A percentile compares a stretch with the other conserved stretches of the same genome.
These are phyloP conservation scores for Macrosiphum euphorbiae DNA, from an alignment of 2,888 invertebrate species.

Conservation along the genomic window DNA sequence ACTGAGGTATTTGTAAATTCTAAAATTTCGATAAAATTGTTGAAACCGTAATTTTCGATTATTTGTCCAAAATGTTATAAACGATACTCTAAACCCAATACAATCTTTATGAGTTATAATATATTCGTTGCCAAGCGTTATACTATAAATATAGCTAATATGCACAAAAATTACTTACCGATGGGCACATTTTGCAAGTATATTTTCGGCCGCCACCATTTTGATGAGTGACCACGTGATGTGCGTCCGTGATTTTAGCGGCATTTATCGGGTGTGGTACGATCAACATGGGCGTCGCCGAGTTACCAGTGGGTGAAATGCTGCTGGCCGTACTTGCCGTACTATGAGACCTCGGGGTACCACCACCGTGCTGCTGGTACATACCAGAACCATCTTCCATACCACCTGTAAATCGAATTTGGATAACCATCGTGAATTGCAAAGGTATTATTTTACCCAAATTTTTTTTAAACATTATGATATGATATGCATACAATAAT, in stretches of 20 bases:
- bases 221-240: constrained; percentile 70
- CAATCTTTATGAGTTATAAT: not conserved
- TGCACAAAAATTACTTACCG: constrained; percentile 77
- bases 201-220: constrained; percentile 78
- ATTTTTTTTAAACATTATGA: not conserved
- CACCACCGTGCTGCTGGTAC: constrained; percentile 63
- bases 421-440: not conserved
- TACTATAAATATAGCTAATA: not conserved
- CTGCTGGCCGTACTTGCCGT: constrained; percentile 71
- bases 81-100: not conserved
- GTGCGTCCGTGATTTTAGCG: constrained; percentile 69
- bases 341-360: constrained; percentile 67
- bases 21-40: not conserved
- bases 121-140: not conserved
- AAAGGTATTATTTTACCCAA: not conserved
- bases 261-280: constrained; percentile 86
- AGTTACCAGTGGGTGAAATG: constrained; percentile 74
- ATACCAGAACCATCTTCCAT: constrained; percentile 63
- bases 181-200: constrained; percentile 97
- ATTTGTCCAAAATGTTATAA: not conserved
- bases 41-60: not conserved
- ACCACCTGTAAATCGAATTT: constrained; percentile 11
- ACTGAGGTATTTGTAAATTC: not conserved
- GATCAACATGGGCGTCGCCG: constrained; percentile 81
- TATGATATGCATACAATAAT: not conserved